phyloP scores from a whole-genome alignment of 2,113 vertebrate species.

The Anoplopoma fimbria region DNA sequence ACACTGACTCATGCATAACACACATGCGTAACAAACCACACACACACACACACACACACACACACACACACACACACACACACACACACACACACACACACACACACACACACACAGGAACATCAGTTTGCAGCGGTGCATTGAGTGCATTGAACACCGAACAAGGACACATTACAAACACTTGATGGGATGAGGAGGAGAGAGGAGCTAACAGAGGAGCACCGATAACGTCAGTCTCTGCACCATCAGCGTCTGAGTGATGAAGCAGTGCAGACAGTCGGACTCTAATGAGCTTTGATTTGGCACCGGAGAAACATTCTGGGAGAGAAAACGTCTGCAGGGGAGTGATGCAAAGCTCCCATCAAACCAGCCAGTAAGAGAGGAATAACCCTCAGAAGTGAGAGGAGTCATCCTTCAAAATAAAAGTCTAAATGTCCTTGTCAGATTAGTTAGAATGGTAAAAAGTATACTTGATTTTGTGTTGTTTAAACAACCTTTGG shows the following conservation, averaged over 20 bases:
- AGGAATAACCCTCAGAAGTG: neutral
- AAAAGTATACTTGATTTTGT: neutral
- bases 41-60: neutral
- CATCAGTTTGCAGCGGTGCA: neutral
- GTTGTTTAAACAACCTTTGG: neutral
- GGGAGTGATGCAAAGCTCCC: neutral
- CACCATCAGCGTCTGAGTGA: too few species aligned
- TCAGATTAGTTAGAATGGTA: neutral
- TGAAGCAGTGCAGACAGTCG: too few species aligned
- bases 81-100: neutral
- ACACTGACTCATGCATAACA: slow-evolving; percentile 15
- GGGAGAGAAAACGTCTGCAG: slow-evolving; percentile 29
- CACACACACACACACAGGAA: neutral
- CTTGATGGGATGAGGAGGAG: neutral
- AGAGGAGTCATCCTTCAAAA: slow-evolving; percentile 9
- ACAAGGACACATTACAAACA: neutral
- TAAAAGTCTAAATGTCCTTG: neutral
- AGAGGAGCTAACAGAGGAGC: neutral
- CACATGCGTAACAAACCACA: slow-evolving; percentile 10
- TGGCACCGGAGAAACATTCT: neutral
- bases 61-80: neutral
- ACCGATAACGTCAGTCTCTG: neutral
- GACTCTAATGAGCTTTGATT: slow-evolving; percentile 14
- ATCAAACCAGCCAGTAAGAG: neutral
- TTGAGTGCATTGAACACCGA: neutral